Conservation (phyloP, 2,797 vertebrate species). For the Oophaga sylvatica region DNA sequence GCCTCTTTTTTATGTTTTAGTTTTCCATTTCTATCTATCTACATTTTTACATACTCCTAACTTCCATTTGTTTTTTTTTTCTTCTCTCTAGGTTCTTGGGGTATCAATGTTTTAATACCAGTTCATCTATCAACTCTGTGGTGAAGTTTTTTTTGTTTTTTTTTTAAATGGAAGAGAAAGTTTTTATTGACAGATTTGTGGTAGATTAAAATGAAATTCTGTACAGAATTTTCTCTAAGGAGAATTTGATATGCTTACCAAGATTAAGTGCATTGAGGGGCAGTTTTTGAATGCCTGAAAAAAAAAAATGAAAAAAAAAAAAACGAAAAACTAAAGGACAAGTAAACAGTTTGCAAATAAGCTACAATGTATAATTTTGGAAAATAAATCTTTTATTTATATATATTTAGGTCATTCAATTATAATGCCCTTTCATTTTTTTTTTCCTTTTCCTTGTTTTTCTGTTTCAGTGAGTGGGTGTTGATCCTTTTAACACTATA, state of each 20-base stretch:
- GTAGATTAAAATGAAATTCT: slow-evolving; percentile 89
- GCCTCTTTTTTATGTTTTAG: slow-evolving; percentile 19
- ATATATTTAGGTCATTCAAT: slow-evolving; percentile 76
- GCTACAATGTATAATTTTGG: slow-evolving; percentile 77
- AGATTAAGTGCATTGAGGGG: slow-evolving; percentile 96
- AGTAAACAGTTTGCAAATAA: slow-evolving; percentile 85
- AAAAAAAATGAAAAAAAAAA: slow-evolving; percentile 67
- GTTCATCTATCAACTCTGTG: slow-evolving; percentile 86
- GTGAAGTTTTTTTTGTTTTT: slow-evolving; percentile 92
- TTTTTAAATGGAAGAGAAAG: slow-evolving; percentile 86
- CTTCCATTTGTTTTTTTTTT: slow-evolving; percentile 60
- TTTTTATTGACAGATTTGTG: slow-evolving; percentile 86
- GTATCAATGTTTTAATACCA: slow-evolving; percentile 98
- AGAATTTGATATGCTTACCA: slow-evolving; percentile 88
- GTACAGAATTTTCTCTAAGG: slow-evolving; percentile 94
- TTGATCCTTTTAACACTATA: slow-evolving; percentile 8
- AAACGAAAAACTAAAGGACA: slow-evolving; percentile 81
- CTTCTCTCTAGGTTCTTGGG: slow-evolving; percentile 88
- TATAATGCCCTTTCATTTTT: slow-evolving; percentile 69
- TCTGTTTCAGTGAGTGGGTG: slow-evolving; percentile 62
- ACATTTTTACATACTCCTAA: slow-evolving; percentile 60
- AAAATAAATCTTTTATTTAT: slow-evolving; percentile 79
- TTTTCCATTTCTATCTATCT: slow-evolving; percentile 53
- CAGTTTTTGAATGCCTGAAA: slow-evolving; percentile 95
- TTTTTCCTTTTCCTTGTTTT: slow-evolving; percentile 55